Conservation (phyloP, 53 echinoderm and acorn worm genomes). For the Arbacia lixula region DNA sequence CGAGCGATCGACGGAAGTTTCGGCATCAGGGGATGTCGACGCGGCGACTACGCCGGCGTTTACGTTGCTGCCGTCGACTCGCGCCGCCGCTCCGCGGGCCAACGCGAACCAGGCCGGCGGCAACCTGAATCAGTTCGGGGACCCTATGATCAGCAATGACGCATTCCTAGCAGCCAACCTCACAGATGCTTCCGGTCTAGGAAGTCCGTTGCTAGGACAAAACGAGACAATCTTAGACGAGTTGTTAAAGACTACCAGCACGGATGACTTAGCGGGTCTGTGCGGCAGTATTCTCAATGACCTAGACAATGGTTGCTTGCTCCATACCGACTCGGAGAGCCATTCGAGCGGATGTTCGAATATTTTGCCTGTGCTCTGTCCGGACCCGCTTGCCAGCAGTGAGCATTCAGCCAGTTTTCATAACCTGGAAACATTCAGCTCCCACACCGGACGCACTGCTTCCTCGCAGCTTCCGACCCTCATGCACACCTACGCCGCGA, state of each 20-base stretch:
- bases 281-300: constrained; percentile 44
- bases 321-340: not conserved
- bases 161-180: constrained; percentile 25
- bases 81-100: constrained; percentile 11
- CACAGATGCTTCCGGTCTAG: constrained; percentile 32
- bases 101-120: constrained; percentile 1
- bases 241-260: constrained; percentile 31
- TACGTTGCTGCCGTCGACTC: not conserved
- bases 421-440: constrained; percentile 11
- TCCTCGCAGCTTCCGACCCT: constrained; percentile 13
- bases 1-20: constrained; percentile 40
- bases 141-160: constrained; percentile 33
- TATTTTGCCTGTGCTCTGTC: not conserved
- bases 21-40: not conserved
- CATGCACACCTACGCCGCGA: constrained; percentile 41
- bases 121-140: constrained; percentile 25
- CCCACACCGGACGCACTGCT: not conserved
- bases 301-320: constrained; percentile 59
- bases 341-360: constrained; percentile 10
- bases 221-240: constrained; percentile 56
- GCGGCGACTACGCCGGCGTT: not conserved
- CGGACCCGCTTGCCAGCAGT: constrained; percentile 8
- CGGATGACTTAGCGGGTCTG: constrained; percentile 43
- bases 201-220: constrained; percentile 48
- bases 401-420: constrained; percentile 4